Evolutionary conservation across 2,797 vertebrate species (phyloP), one percentile per base, ranked within the genome.

Genomic region (Diglossa cyanea): DNA sequence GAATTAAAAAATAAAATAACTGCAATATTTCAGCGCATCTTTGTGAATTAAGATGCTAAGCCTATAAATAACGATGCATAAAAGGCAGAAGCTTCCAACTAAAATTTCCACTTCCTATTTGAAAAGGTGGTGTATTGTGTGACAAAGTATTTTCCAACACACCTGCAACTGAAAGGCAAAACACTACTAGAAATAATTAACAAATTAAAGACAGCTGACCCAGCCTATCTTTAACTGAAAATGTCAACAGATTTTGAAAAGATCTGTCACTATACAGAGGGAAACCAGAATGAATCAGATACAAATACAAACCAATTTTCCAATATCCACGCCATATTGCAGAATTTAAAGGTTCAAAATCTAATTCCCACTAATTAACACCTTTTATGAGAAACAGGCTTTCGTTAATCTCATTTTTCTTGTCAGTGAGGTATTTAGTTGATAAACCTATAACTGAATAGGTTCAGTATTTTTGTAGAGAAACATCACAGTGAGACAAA

Each of bases 401-500:
- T 85, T 33, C 2, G 1, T 18, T 66, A 81, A 45, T 13, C 7
- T 60, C 16, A 55, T 24, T 82, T 63, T 66, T 42, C 45, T 79
- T 40, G 58, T 70, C 45, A 55, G 17, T 2, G 1, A 75, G 19
- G 31, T 51, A 62, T 23, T n/a, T 66, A n/a, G 14, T 24, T 47
- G 58, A 61, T 31, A 65, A 84, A 72, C 3, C 2, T 31, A 0
- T 9, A 63, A 33, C n/a, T 25, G 33, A 76, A 47, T 16, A 68
- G 17, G 14, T 8, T 10, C 19, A 37, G 13, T 35, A 35, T 24
- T 65, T 81, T 9, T 21, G 58, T 4, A 81, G 51, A 51, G 37
- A 8, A 45, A 17, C 0, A 1, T 8, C 2, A 3, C 57, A 40
- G 24, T 0, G 4, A 68, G 20, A 65, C 42, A 44, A 90, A 77